Conservation (phyloP, 2,888 invertebrate species). For the Atrina japonica region DNA sequence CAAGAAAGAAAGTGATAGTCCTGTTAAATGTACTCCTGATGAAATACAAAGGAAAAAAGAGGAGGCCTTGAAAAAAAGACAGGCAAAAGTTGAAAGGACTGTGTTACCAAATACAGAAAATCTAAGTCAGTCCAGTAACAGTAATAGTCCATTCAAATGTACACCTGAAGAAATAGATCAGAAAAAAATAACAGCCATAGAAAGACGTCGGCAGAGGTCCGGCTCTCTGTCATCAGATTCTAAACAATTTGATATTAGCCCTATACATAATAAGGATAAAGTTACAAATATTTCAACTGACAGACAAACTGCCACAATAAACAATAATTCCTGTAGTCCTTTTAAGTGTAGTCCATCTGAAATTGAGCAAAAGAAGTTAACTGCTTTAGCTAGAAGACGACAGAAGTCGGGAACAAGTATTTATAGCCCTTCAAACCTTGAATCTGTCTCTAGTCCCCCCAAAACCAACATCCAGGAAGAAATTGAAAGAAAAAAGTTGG, state of each 20-base stretch:
- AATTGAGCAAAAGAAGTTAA: conserved; percentile 28
- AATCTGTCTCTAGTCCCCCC: background rate
- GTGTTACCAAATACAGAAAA: background rate
- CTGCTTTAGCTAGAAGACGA: conserved; percentile 19
- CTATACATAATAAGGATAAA: background rate
- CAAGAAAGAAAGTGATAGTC: conserved; percentile 27
- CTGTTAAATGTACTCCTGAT: conserved; percentile 59
- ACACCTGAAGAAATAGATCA: conserved; percentile 40
- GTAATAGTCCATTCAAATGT: conserved; percentile 31
- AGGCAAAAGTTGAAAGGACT: conserved; percentile 7
- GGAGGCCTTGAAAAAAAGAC: conserved; percentile 55
- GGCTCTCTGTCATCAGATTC: background rate
- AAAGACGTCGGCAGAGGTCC: background rate
- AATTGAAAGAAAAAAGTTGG: conserved; percentile 39
- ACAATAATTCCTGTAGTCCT: background rate
- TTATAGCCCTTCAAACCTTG: background rate
- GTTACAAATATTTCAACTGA: background rate
- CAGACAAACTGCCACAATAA: background rate
- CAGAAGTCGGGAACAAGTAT: conserved; percentile 15
- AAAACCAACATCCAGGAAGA: conserved; percentile 15
- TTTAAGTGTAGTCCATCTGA: conserved; percentile 31
- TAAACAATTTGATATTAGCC: conserved; percentile 8
- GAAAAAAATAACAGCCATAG: conserved; percentile 26
- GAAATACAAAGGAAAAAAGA: conserved; percentile 66
- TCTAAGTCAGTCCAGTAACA: background rate